Evolutionary conservation across 1,140 invertebrate genomes (phyloP), one percentile per base, ranked within the genome.

Genomic region (Cydia amplana): DNA sequence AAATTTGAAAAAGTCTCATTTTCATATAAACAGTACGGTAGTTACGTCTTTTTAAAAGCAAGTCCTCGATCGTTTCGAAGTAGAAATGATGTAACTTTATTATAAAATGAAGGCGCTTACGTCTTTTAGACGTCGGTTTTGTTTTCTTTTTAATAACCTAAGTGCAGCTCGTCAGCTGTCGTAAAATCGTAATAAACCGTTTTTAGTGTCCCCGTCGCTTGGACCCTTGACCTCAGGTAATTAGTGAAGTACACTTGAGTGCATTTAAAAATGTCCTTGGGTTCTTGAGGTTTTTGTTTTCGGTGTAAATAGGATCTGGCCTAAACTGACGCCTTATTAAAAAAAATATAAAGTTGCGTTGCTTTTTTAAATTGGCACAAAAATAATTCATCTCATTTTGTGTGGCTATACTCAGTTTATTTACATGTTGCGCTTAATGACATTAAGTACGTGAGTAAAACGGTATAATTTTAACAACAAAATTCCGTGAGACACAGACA

Each of bases 71-170:
- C n/a, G 49, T 18, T 7, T 12, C n/a, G 4, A n/a, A 51, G 7
- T 4, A 0, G 16, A 51, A 51, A 51, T 1, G 49, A 18, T 18
- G 49, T 51, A 51, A 51, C 49, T 51, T 51, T 51, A 18, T 7
- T 7, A 6, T n/a, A 51, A 18, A 51, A n/a, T 0, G 7, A n/a
- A 2, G 16, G n/a, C n/a, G 49, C 49, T 18, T 51, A 51, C n/a
- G n/a, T n/a, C 49, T 51, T 51, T 51, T 51, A n/a, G 49, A 18
- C 0, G 0, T n/a, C 5, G n/a, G 49, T 16, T 51, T 51, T n/a
- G n/a, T 46, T 46, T 46, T 46, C 16, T 51, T 51, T 88, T 86
- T 89, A 90, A 90, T 90, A 85, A 89, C 88, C 89, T 87, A 90
- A 84, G 78, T 82, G 81, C 78, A 79, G 74, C 84, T 80, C 79